Percentiles rank a stretch among this genome's conserved stretches.
Evolutionary conservation across 1,140 invertebrate genomes (phyloP).

Genomic region (Atopsyche davidsoni): DNA sequence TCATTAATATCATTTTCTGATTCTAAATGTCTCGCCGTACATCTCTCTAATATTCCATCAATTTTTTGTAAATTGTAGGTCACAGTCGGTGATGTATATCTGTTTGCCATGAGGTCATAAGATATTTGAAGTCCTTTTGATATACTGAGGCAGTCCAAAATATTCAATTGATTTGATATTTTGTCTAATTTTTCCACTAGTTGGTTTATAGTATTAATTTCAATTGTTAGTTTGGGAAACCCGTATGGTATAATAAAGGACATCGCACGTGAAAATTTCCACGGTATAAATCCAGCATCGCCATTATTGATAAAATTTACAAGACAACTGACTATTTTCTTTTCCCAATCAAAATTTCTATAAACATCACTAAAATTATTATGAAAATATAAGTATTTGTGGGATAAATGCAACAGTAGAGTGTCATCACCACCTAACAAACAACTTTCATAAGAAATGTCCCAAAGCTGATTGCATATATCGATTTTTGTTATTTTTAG

Average conservation of each 20-base stretch:
- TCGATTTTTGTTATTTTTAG: slow-evolving; percentile 34
- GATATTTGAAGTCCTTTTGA: slow-evolving; percentile 5
- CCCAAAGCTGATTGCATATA: slow-evolving; percentile 36
- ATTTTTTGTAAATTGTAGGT: slow-evolving; percentile 1
- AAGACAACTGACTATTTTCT: slow-evolving; percentile 34
- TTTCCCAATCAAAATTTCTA: slow-evolving; percentile 38
- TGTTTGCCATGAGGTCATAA: background rate
- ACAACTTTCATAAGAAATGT: slow-evolving; percentile 29
- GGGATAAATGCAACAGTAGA: slow-evolving; percentile 31
- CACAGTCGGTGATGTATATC: slow-evolving; percentile 1
- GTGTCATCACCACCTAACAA: slow-evolving; percentile 17
- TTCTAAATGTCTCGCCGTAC: slow-evolving; percentile 2
- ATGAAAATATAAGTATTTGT: slow-evolving; percentile 43
- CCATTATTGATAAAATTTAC: slow-evolving; percentile 31
- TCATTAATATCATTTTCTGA: background rate
- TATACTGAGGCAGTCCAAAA: slow-evolving; percentile 6
- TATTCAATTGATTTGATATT: slow-evolving; percentile 17
- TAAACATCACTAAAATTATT: slow-evolving; percentile 36
- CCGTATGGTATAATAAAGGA: slow-evolving; percentile 39
- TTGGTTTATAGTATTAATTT: slow-evolving; percentile 23
- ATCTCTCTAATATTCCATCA: background rate
- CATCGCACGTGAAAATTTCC: slow-evolving; percentile 32
- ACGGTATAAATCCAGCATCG: slow-evolving; percentile 29
- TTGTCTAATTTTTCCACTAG: slow-evolving; percentile 24
- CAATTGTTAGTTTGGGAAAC: background rate